Percentiles rank a stretch among this genome's conserved stretches.
Conservation (phyloP, 1,140 invertebrate genomes). For the Scaptomyza montana region DNA sequence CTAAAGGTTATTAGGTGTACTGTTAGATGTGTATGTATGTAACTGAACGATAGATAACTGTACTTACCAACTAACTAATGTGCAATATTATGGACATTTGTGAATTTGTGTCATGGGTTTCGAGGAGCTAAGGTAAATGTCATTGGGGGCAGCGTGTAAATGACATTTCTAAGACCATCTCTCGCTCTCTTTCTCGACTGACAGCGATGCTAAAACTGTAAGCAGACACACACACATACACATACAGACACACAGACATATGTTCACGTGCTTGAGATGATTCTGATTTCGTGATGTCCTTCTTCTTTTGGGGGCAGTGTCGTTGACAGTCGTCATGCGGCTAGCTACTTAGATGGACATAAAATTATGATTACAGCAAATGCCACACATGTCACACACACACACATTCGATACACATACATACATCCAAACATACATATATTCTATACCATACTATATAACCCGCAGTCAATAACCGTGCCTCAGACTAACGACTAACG, state of each 20-base stretch:
- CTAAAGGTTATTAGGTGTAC: too few species aligned
- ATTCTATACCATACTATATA: background rate
- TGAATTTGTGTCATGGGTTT: too few species aligned
- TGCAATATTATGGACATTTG: too few species aligned
- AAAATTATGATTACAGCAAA: conserved; percentile 81
- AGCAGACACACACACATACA: too few species aligned
- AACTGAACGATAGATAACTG: too few species aligned
- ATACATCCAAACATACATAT: too few species aligned
- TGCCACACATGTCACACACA: conserved; percentile 67
- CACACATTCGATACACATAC: background rate
- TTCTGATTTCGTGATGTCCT: conserved; percentile 1
- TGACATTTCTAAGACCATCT: conserved; percentile 16
- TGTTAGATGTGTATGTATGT: too few species aligned
- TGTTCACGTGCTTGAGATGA: too few species aligned
- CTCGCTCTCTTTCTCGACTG: conserved; percentile 14
- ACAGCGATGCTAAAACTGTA: conserved; percentile 27
- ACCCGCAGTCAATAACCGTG: conserved; percentile 56
- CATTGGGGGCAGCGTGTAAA: too few species aligned
- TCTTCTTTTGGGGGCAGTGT: conserved; percentile 37
- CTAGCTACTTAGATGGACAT: conserved; percentile 78
- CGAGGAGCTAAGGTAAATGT: too few species aligned
- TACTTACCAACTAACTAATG: too few species aligned
- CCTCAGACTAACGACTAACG: conserved; percentile 58
- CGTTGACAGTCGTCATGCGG: conserved; percentile 76
- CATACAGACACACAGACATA: too few species aligned